Evolutionary conservation across 2,797 vertebrate species (phyloP).

Genomic region (Cheirogaleus major): DNA sequence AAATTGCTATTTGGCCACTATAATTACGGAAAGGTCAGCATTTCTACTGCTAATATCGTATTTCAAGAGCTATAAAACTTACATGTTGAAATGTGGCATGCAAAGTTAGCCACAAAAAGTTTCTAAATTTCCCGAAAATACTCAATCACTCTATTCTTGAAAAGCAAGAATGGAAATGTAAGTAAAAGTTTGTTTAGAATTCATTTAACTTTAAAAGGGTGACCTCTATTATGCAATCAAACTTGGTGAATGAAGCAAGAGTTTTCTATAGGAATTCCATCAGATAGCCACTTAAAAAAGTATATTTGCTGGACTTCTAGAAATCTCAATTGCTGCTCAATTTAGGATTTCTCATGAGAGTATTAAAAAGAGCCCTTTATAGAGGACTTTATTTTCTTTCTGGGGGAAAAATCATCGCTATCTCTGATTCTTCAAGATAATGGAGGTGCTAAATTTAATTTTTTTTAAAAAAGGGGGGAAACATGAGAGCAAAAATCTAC

Average conservation of each 20-base stretch:
- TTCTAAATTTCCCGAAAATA: conserved; percentile 29
- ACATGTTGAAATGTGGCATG: conserved; percentile 48
- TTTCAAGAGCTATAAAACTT: conserved; percentile 58
- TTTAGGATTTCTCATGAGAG: not conserved
- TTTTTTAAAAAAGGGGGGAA: not conserved
- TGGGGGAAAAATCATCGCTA: not conserved
- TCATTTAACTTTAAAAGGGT: conserved; percentile 25
- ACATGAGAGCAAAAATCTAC: not conserved
- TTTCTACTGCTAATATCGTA: not conserved
- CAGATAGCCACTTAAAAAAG: not conserved
- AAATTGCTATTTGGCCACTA: conserved; percentile 16
- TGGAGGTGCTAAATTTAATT: not conserved
- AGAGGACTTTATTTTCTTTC: not conserved
- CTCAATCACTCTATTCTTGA: not conserved
- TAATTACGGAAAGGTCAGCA: conserved; percentile 7
- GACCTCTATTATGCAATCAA: not conserved
- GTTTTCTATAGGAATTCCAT: not conserved
- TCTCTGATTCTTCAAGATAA: conserved; percentile 45
- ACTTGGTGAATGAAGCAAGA: not conserved
- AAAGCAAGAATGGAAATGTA: conserved; percentile 42
- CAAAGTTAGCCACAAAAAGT: conserved; percentile 30
- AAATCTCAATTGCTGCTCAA: not conserved
- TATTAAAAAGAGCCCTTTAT: not conserved
- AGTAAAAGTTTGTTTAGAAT: conserved; percentile 20
- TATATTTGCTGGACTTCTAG: not conserved